Conservation (phyloP, 2,113 vertebrate species). For the Xiphophorus hellerii region DNA sequence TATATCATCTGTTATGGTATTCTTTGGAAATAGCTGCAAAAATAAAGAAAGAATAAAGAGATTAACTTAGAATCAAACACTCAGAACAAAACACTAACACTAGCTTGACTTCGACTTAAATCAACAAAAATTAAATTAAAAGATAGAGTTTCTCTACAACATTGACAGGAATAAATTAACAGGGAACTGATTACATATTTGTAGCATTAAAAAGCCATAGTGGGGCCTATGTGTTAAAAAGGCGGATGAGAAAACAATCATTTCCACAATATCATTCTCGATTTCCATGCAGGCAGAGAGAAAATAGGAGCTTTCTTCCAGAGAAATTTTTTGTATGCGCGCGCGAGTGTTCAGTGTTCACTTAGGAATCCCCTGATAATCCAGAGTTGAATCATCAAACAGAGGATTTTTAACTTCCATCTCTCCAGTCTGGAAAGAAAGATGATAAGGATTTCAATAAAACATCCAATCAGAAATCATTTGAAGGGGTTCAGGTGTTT, state of each 20-base stretch:
- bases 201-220: slow-evolving; percentile 31
- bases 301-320: slow-evolving; percentile 33
- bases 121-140: slow-evolving; percentile 23
- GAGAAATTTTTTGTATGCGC: not conserved
- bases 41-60: slow-evolving; percentile 24
- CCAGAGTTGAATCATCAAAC: slow-evolving; percentile 87
- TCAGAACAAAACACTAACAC: slow-evolving; percentile 11
- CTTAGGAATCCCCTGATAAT: slow-evolving; percentile 76
- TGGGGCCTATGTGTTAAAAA: slow-evolving; percentile 35
- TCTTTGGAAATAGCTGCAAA: slow-evolving; percentile 71
- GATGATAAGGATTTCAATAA: not conserved
- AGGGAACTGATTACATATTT: slow-evolving; percentile 33
- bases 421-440: slow-evolving; percentile 87
- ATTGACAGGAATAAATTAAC: slow-evolving; percentile 48
- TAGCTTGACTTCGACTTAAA: not conserved
- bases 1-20: slow-evolving; percentile 26
- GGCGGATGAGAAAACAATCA: slow-evolving; percentile 45
- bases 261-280: slow-evolving; percentile 29
- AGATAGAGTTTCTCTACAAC: slow-evolving; percentile 35
- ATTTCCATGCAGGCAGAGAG: slow-evolving; percentile 60
- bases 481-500: not conserved
- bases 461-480: not conserved
- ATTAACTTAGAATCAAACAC: slow-evolving; percentile 22
- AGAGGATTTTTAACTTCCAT: slow-evolving; percentile 98
- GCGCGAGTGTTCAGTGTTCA: slow-evolving; percentile 58